phyloP scores from a whole-genome alignment of 2,888 invertebrate genomes.

The Philopedon plagiatum region DNA sequence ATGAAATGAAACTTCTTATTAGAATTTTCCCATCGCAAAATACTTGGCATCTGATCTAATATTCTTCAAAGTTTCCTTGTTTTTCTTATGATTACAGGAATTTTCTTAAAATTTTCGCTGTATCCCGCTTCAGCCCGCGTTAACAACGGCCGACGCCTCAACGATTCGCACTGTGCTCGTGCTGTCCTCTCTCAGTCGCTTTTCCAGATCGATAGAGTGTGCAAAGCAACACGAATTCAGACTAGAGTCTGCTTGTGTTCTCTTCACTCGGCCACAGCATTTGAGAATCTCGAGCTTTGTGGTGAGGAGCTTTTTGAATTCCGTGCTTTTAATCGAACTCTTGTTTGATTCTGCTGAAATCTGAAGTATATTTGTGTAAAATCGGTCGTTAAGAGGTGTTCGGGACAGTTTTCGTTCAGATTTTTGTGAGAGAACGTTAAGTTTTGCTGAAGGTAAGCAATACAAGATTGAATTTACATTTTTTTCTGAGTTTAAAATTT shows the following conservation, averaged over 20 bases:
- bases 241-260: constrained; percentile 38
- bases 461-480: not conserved
- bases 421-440: not conserved
- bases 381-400: not conserved
- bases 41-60: not conserved
- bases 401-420: not conserved
- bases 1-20: no score
- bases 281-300: constrained; percentile 32
- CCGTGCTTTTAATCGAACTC: not conserved
- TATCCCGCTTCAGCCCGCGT: not conserved
- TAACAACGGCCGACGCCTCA: not conserved
- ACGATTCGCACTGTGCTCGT: not conserved
- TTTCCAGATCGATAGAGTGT: constrained; percentile 43
- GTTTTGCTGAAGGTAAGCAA: not conserved
- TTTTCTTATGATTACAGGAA: not conserved
- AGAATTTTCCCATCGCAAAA: no score
- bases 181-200: constrained; percentile 28
- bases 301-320: constrained; percentile 14
- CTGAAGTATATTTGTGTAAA: constrained; percentile 3
- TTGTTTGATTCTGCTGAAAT: not conserved
- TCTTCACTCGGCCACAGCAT: constrained; percentile 34
- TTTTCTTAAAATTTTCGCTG: constrained; percentile 9
- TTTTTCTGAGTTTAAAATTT: not conserved
- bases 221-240: constrained; percentile 45
- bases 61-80: not conserved